Conservation (phyloP, 2,113 vertebrate genomes). For the Tricholaema leucomelas region DNA sequence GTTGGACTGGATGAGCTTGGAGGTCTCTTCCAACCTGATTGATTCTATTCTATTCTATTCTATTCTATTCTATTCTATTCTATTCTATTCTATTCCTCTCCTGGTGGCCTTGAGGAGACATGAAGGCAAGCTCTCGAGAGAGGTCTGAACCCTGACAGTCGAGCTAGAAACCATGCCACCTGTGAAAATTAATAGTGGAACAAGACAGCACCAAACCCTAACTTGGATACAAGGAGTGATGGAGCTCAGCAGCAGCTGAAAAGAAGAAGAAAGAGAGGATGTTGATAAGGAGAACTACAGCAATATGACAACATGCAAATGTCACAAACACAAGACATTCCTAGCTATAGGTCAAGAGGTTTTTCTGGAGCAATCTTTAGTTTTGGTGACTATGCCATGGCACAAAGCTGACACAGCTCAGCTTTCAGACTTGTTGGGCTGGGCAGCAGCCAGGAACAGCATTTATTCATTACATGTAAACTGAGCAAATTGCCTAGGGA, state of each 20-base stretch:
- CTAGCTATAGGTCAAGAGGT: not conserved
- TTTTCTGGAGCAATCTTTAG: not conserved
- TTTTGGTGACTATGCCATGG: not conserved
- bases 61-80: too few relatives aligned
- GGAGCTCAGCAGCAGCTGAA: not conserved
- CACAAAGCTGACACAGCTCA: not conserved
- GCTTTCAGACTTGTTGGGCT: not conserved
- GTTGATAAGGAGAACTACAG: not conserved
- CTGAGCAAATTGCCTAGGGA: constrained; percentile 30
- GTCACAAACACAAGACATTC: not conserved
- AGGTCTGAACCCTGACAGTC: not conserved
- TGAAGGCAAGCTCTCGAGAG: not conserved
- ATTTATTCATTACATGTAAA: constrained; percentile 32
- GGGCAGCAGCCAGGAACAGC: constrained; percentile 23
- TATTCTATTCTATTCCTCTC: too few relatives aligned
- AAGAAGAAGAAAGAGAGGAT: not conserved
- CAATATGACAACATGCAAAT: not conserved
- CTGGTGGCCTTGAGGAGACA: not conserved
- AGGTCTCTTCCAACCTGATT: too few relatives aligned
- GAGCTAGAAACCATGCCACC: not conserved
- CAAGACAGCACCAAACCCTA: not conserved
- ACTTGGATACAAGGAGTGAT: fast-evolving
- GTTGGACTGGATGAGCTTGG: too few relatives aligned
- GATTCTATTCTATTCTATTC: too few relatives aligned
- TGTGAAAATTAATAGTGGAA: not conserved